A percentile compares a stretch with the other conserved stretches of the same genome.
Conservation (phyloP, 92 coral and sea anemone genomes). For the Hydrozoanthus gracilis region DNA sequence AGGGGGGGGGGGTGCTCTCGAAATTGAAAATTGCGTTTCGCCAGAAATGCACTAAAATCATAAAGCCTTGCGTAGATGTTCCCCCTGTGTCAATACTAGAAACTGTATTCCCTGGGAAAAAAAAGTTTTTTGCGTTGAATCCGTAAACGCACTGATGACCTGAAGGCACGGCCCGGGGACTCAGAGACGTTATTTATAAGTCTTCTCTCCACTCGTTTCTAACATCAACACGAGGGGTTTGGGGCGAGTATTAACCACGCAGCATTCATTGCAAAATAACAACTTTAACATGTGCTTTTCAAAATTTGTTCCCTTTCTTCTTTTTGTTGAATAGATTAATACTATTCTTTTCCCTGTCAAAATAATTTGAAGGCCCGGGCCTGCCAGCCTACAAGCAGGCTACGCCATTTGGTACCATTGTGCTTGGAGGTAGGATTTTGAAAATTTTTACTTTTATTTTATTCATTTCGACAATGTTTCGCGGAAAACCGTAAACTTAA, state of each 20-base stretch:
- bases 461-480: no score
- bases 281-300: background rate
- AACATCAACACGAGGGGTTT: background rate
- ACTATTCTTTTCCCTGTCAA: background rate
- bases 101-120: background rate
- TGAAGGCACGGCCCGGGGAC: background rate
- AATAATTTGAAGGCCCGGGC: background rate
- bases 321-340: background rate
- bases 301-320: background rate
- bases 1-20: no score
- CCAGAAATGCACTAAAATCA: background rate
- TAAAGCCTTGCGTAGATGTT: background rate
- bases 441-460: no score
- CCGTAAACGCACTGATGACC: no score
- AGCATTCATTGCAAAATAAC: background rate
- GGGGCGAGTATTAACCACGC: background rate
- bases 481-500: no score
- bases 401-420: no score
- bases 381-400: background rate
- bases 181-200: background rate
- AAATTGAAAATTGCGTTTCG: background rate
- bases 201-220: background rate
- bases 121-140: background rate
- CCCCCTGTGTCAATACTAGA: background rate
- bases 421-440: no score